These are phyloP conservation scores for Cephus pygmeus DNA, from an alignment of 2,888 invertebrate genomes.

Conservation along the genomic window DNA sequence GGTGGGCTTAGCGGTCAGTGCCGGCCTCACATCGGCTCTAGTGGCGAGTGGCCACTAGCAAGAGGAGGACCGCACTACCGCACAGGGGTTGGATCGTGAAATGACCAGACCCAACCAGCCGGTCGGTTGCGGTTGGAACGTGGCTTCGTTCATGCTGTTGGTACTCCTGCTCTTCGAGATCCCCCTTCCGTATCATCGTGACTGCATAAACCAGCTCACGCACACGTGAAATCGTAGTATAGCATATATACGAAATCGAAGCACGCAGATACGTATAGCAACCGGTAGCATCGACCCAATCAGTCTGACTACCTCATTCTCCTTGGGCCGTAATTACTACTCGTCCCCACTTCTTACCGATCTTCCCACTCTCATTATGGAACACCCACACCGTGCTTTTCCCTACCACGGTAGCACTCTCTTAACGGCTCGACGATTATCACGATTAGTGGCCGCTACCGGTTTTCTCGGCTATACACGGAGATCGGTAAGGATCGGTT, in stretches of 20 bases:
- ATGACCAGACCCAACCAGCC: slow-evolving; percentile 19
- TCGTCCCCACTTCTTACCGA: not conserved
- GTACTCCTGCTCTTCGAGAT: slow-evolving; percentile 4
- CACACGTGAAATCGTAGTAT: not conserved
- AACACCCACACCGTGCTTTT: not conserved
- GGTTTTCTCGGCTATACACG: slow-evolving; percentile 13
- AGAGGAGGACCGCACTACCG: slow-evolving; percentile 2
- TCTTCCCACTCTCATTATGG: not conserved
- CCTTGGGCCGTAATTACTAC: not conserved
- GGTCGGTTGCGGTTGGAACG: slow-evolving; percentile 30
- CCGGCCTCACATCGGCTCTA: slow-evolving; percentile 56
- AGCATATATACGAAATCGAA: not conserved
- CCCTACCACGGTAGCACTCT: not conserved
- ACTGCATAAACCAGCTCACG: not conserved
- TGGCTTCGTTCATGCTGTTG: slow-evolving; percentile 26
- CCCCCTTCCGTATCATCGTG: not conserved
- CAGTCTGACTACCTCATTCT: not conserved
- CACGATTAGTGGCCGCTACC: slow-evolving; percentile 39
- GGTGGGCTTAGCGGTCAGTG: slow-evolving; percentile 63
- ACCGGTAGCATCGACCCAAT: not conserved
- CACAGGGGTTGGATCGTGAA: slow-evolving; percentile 13
- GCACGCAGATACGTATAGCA: not conserved
- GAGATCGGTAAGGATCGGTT: not conserved
- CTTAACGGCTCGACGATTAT: not conserved
- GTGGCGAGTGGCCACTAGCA: slow-evolving; percentile 57